Evolutionary conservation across 1,140 invertebrate genomes (phyloP).

Genomic region (Sweltsa coloradensis): DNA sequence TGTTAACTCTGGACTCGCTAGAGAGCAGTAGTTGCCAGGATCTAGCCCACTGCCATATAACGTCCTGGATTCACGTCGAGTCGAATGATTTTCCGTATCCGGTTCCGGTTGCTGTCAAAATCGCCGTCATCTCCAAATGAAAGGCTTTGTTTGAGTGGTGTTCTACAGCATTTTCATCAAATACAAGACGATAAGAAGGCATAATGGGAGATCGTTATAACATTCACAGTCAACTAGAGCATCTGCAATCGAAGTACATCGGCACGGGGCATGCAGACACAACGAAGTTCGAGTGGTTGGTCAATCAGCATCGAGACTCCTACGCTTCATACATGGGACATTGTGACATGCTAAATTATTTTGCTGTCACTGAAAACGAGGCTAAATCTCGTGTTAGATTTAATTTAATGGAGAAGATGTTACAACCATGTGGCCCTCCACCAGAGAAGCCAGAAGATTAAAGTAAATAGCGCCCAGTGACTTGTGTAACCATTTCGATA

Average conservation of each 20-base stretch:
- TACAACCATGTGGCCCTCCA: constrained; percentile 95
- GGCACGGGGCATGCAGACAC: constrained; percentile 96
- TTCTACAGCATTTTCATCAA: too few species aligned
- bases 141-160: too few species aligned
- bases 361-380: constrained; percentile 93
- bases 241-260: constrained; percentile 98
- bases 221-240: constrained; percentile 96
- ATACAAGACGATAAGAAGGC: too few species aligned
- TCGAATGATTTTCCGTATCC: too few species aligned
- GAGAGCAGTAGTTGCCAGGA: too few species aligned
- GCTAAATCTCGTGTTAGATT: constrained; percentile 88
- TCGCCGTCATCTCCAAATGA: too few species aligned
- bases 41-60: too few species aligned
- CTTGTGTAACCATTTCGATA: too few species aligned
- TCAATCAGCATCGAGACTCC: constrained; percentile 92
- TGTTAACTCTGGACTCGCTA: too few species aligned
- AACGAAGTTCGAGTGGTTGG: constrained; percentile 89
- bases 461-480: too few species aligned
- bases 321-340: constrained; percentile 92
- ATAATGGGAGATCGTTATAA: constrained; percentile 99
- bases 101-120: too few species aligned
- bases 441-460: constrained; percentile 95
- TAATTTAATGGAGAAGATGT: constrained; percentile 95
- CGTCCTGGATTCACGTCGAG: too few species aligned
- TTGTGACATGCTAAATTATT: constrained; percentile 86